Conservation (phyloP, 2,113 vertebrate species). For the Xenus cinereus region DNA sequence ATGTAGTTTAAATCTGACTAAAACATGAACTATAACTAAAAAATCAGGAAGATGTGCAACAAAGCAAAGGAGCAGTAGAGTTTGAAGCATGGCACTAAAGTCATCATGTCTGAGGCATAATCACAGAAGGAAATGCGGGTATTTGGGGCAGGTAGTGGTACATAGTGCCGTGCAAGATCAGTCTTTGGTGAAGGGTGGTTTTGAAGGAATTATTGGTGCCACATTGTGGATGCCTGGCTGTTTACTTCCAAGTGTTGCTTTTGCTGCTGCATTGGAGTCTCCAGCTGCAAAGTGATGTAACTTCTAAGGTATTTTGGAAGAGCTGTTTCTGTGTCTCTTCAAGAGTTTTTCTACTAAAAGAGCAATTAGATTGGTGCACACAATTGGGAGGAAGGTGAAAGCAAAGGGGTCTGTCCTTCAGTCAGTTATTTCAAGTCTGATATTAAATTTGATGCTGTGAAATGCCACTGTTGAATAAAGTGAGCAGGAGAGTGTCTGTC, state of each 20-base stretch:
- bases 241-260: neutral
- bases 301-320: neutral
- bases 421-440: neutral
- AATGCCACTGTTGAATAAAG: neutral
- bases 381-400: neutral
- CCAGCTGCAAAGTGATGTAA: neutral
- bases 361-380: neutral
- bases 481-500: neutral
- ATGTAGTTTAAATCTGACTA: neutral
- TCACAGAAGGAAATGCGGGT: neutral
- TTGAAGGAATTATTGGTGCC: neutral
- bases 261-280: neutral
- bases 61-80: neutral
- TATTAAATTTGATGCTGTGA: neutral
- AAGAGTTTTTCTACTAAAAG: neutral
- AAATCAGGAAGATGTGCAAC: neutral
- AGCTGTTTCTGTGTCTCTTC: neutral
- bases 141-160: neutral
- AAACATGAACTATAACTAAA: neutral
- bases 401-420: neutral
- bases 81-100: accelerated
- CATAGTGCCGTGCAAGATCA: neutral
- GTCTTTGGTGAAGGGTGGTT: neutral
- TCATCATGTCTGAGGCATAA: neutral
- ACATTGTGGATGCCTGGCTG: neutral